Base-by-base conservation (phyloP, 2,797 vertebrate genomes). In the Sebastes steindachneri region DNA sequence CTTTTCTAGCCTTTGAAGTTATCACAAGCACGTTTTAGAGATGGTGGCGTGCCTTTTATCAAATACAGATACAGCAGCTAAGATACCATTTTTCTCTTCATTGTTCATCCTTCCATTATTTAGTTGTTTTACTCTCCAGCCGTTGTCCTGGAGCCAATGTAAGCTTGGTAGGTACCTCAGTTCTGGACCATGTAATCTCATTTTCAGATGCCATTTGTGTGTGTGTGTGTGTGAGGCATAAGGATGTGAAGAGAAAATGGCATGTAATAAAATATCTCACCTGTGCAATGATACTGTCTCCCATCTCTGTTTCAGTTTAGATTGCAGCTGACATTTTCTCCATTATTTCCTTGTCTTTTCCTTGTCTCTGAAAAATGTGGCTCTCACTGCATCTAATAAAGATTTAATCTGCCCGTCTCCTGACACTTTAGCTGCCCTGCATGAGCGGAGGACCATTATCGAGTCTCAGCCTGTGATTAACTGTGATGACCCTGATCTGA, bases 251-350 rank as follows among this genome's bases (percentile, higher is more conserved):
- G 57, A 53, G 59, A 83, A 91, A 88, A 89, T 85, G 88, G 87
- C 93, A 94, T 90, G 89, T 91, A 96, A 95, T 95, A 95, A 95
- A 95, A 88, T 29, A 87, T 82, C 75, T 86, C 83, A 85, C 67
- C 79, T 91, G 88, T 93, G 89, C 89, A 94, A 83, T 60, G 75
- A 88, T 23, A 15, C 33, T 8, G 66, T 71, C 25, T 89, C 77
- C 35, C 69, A 59, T 83, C 84, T 77, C 58, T 78, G 9, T 82
- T 91, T 86, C 66, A 77, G 21, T 54, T 83, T 58, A 60, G 37
- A 80, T 55, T 29, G 26, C 63, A 83, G 60, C 19, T 7, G 29
- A 35, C 54, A 71, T 89, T 55, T 65, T 66, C 55, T 70, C 35
- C 74, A 55, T 91, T 84, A 78, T 62, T 72, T 70, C 12, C 23